Percentiles rank a stretch among this genome's conserved stretches.
These are phyloP conservation scores for Aeoliscus strigatus DNA, from an alignment of 2,797 vertebrate genomes.

Conservation along the genomic window DNA sequence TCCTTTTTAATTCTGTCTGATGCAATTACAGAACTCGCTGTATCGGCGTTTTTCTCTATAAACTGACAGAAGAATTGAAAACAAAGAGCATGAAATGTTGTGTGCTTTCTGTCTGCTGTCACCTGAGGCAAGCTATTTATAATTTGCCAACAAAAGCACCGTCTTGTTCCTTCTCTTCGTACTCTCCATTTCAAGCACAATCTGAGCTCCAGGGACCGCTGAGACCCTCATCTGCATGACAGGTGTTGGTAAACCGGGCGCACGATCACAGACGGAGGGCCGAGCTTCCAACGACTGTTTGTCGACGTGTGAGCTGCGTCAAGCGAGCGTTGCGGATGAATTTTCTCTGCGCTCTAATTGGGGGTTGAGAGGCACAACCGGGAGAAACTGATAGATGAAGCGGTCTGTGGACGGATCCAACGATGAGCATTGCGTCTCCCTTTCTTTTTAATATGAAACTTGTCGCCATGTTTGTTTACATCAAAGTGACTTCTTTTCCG, in stretches of 20 bases:
- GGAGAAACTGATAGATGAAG: slow-evolving; percentile 11
- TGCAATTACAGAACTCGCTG: slow-evolving; percentile 35
- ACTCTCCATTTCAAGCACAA: slow-evolving; percentile 37
- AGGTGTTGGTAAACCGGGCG: slow-evolving; percentile 54
- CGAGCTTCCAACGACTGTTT: slow-evolving; percentile 25
- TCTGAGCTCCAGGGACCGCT: slow-evolving; percentile 36
- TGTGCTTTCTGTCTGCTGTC: slow-evolving; percentile 48
- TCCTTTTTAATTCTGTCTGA: slow-evolving; percentile 43
- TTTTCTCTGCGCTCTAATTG: slow-evolving; percentile 39
- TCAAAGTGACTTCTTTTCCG: no score
- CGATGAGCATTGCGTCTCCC: slow-evolving; percentile 21
- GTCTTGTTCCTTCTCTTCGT: slow-evolving; percentile 9
- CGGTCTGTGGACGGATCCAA: slow-evolving; percentile 21
- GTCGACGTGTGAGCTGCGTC: slow-evolving; percentile 20
- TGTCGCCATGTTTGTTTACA: slow-evolving; percentile 12
- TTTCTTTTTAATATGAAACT: slow-evolving; percentile 5
- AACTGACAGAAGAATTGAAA: slow-evolving; percentile 43
- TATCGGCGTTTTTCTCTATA: slow-evolving; percentile 11
- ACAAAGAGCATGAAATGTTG: slow-evolving; percentile 33
- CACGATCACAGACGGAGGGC: slow-evolving; percentile 21
- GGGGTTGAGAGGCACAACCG: slow-evolving; percentile 25
- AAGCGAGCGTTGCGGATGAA: slow-evolving; percentile 12
- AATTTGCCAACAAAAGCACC: slow-evolving; percentile 60
- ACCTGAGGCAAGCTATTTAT: slow-evolving; percentile 65
- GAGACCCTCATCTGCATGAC: slow-evolving; percentile 55